Conservation (phyloP, 2,888 invertebrate genomes). For the Leptinotarsa haldemani region DNA sequence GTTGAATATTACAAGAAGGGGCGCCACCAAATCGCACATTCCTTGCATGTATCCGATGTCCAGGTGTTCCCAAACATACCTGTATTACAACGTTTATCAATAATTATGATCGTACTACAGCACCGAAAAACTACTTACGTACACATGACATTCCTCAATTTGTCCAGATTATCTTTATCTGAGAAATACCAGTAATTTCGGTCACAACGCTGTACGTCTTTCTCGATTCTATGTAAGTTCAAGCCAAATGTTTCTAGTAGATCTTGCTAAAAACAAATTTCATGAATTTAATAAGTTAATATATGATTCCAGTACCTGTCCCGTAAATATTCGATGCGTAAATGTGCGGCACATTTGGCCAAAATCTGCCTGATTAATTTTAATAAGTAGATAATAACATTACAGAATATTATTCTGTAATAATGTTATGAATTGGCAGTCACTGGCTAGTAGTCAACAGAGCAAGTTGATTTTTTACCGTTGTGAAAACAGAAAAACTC, state of each 20-base stretch:
- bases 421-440: too few species aligned
- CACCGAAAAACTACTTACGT: slow-evolving; percentile 71
- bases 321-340: too few species aligned
- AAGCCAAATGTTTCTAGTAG: slow-evolving; percentile 85
- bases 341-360: too few species aligned
- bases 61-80: slow-evolving; percentile 96
- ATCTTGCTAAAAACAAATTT: slow-evolving; percentile 75
- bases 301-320: too few species aligned
- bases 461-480: too few species aligned
- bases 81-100: slow-evolving; percentile 58
- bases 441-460: too few species aligned
- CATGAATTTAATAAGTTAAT: neutral
- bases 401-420: too few species aligned
- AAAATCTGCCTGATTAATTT: too few species aligned
- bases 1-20: slow-evolving; percentile 89
- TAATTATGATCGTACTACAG: slow-evolving; percentile 8
- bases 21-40: slow-evolving; percentile 96
- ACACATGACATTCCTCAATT: slow-evolving; percentile 94
- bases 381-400: too few species aligned
- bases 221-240: slow-evolving; percentile 94
- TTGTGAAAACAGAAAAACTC: too few species aligned
- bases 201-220: slow-evolving; percentile 96
- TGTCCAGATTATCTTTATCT: slow-evolving; percentile 90
- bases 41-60: slow-evolving; percentile 97
- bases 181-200: slow-evolving; percentile 94